Evolutionary conservation across 2,888 invertebrate genomes (phyloP).

Genomic region (Chaitophorus viminalis): DNA sequence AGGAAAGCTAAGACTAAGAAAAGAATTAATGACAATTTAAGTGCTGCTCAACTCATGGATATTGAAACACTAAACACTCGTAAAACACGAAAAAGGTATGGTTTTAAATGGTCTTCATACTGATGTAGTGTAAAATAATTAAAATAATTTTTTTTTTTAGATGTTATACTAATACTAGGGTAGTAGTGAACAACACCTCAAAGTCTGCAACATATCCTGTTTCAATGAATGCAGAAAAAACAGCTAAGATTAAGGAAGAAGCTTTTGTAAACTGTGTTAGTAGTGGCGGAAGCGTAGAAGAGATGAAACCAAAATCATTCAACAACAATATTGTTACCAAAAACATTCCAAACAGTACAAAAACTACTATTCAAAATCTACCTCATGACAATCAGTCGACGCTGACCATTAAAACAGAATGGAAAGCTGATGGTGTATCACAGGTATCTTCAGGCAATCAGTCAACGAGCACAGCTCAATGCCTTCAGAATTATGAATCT

Average conservation of each 20-base stretch:
- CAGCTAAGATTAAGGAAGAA: conserved; percentile 24
- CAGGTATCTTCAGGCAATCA: conserved; percentile 22
- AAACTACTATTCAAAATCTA: conserved; percentile 13
- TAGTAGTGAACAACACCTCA: neutral
- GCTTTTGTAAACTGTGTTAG: neutral
- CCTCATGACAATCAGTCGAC: conserved; percentile 1
- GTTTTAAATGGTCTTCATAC: neutral
- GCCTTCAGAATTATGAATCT: neutral
- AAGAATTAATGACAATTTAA: conserved; percentile 40
- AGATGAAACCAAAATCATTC: neutral
- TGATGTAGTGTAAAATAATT: neutral
- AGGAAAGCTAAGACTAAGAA: conserved; percentile 54
- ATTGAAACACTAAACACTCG: conserved; percentile 53
- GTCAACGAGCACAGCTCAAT: conserved; percentile 13
- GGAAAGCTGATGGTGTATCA: conserved; percentile 14
- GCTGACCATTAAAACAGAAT: conserved; percentile 17
- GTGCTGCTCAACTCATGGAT: conserved; percentile 50
- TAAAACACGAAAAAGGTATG: conserved; percentile 59
- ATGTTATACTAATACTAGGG: conserved; percentile 49
- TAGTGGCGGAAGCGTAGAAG: neutral
- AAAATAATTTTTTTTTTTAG: neutral
- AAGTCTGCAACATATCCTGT: conserved; percentile 22
- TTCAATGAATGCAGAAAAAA: conserved; percentile 28
- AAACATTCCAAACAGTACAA: conserved; percentile 53
- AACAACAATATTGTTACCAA: neutral